Percentiles rank a stretch among this genome's conserved stretches.
Conservation (phyloP, 2,797 vertebrate species). For the Erpetoichthys calabaricus region DNA sequence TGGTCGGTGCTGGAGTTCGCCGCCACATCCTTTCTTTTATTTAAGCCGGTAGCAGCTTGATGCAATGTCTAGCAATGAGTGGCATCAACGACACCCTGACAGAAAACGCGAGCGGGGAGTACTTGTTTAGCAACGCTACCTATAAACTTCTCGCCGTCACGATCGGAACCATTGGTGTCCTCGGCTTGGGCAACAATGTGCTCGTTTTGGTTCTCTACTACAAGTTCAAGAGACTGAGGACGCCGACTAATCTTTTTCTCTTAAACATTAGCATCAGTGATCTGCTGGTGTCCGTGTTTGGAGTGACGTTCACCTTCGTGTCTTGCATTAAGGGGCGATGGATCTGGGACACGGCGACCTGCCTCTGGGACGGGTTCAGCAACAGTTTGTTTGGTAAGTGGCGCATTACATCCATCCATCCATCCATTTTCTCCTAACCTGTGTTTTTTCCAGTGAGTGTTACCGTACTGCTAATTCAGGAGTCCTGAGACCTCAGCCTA, state of each 20-base stretch:
- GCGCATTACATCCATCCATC: neutral
- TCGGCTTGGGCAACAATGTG: constrained; percentile 72
- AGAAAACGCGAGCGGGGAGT: constrained; percentile 23
- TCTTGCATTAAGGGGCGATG: constrained; percentile 69
- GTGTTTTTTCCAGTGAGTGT: neutral
- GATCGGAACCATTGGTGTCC: constrained; percentile 59
- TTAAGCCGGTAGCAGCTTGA: too few species aligned
- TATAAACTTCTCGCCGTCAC: constrained; percentile 70
- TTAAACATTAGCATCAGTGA: constrained; percentile 76
- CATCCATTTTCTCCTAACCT: neutral
- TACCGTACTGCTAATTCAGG: accelerated
- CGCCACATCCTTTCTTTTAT: too few species aligned
- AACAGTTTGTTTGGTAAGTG: constrained; percentile 83
- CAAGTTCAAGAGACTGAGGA: constrained; percentile 65
- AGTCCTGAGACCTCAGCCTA: too few species aligned
- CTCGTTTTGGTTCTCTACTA: constrained; percentile 65
- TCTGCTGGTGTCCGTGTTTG: constrained; percentile 66
- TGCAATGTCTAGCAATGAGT: constrained; percentile 40
- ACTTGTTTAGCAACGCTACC: constrained; percentile 51
- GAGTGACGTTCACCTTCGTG: constrained; percentile 67
- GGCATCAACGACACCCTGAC: constrained; percentile 35
- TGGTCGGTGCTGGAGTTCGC: too few species aligned
- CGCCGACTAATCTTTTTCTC: constrained; percentile 66
- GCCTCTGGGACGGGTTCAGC: constrained; percentile 85
- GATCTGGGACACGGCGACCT: constrained; percentile 67